Evolutionary conservation across 1,140 invertebrate genomes (phyloP), one percentile per base, ranked within the genome.

Genomic region (Hylaeus anthracinus): DNA sequence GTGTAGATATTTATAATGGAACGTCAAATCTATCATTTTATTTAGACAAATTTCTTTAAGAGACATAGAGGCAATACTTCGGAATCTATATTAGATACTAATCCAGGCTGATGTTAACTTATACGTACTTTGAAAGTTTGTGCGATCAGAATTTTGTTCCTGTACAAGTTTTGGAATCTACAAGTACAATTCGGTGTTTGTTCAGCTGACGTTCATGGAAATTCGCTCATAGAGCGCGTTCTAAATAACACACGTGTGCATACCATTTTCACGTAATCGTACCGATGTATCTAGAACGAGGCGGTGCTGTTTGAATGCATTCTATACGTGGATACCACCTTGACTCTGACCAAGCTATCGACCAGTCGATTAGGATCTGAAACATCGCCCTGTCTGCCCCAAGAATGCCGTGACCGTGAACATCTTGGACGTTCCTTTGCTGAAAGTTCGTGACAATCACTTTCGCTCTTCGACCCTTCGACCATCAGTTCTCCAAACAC

Each of bases 291-390:
- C 51, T 66, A 41, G 15, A 39, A 43, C 12, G 65, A 63, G 45
- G 61, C 41, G n/a, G 48, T 75, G 53, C n/a, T 41, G 55, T 73
- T 45, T 43, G 66, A 69, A 66, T 45, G 64, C 43, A 15, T 76
- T 76, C 61, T 79, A 79, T 79, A 73, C 8, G 10, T 65, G 67
- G 66, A 71, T 55, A 72, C 72, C 65, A 83, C 88, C 88, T 89
- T 88, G 88, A 89, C 88, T 87, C 83, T 83, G 73, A 51, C 77
- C 63, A 73, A 64, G 56, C n/a, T 88, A 89, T 89, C 85, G 85
- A 89, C 45, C 83, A 56, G 58, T 82, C 65, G 87, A 88, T 89
- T 88, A 81, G 63, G 76, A 89, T 89, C 83, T 86, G 83, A 87
- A 88, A 83, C 41, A 61, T 60, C 14, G 60, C 26, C 41, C n/a